Conservation (phyloP, 2,797 vertebrate species). For the Coilia nasus region DNA sequence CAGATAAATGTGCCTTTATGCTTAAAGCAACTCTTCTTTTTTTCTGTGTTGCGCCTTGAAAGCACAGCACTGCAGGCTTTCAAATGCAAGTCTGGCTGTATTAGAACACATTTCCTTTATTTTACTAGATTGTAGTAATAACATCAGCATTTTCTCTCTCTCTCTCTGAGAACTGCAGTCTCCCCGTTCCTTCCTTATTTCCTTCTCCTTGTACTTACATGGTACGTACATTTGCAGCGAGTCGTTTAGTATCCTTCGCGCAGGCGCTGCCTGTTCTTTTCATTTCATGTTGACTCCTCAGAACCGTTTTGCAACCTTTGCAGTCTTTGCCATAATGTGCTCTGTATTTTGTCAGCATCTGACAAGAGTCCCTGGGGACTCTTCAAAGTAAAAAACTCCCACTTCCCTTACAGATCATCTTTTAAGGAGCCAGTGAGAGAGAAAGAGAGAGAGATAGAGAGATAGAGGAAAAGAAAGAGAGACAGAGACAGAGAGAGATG, state of each 20-base stretch:
- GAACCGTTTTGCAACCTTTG: constrained; percentile 70
- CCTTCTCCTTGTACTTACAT: constrained; percentile 29
- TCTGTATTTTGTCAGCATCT: constrained; percentile 58
- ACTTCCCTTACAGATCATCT: constrained; percentile 47
- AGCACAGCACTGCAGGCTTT: background rate
- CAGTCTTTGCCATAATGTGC: constrained; percentile 57
- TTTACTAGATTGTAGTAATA: background rate
- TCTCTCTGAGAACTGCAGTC: constrained; percentile 23
- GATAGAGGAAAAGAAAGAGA: background rate
- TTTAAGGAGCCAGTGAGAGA: constrained; percentile 30
- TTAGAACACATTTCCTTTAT: background rate
- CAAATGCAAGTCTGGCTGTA: background rate
- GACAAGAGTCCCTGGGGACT: constrained; percentile 51
- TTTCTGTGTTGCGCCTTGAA: background rate
- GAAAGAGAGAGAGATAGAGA: background rate
- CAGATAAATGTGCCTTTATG: background rate
- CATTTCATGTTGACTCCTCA: constrained; percentile 67
- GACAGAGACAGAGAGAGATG: background rate
- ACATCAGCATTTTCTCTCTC: constrained; percentile 17
- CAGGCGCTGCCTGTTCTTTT: constrained; percentile 46
- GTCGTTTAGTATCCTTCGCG: constrained; percentile 47
- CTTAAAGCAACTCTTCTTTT: background rate
- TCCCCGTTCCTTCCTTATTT: constrained; percentile 37
- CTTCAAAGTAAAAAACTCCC: constrained; percentile 55
- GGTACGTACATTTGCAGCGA: constrained; percentile 52